Evolutionary conservation across 2,888 invertebrate species (phyloP), one percentile per base, ranked within the genome.

Genomic region (Venusia cambrica): DNA sequence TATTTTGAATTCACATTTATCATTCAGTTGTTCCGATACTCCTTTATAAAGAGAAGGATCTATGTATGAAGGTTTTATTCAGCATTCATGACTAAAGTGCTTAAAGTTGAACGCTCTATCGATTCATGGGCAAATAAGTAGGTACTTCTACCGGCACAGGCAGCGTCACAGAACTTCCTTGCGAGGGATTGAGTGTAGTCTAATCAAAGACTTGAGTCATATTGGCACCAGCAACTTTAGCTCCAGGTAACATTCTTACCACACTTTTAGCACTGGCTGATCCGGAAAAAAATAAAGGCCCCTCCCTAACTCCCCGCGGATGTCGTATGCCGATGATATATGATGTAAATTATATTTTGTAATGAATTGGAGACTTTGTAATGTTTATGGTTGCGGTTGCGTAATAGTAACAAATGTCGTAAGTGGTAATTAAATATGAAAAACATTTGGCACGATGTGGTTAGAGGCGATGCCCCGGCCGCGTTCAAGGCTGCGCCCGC

Each of bases 401-500:
- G 27, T 36, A 40, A 22, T 31, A 35, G 31, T 40, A 31, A 35
- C 7, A n/a, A 8, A 19, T 12, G 2, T 8, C 4, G 32, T 39
- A 37, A 38, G 36, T 45, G 41, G 13, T 29, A 37, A 28, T 39
- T 50, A 49, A 39, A 55, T 53, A 61, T 57, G 48, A 32, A 56
- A 57, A 57, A 59, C 57, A 57, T 71, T 68, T 72, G 67, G 71
- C 72, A 69, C 59, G 54, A 53, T 48, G 41, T 38, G 32, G 34
- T 52, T 50, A 30, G 58, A 55, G 68, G 56, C 69, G 62, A 53
- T 54, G 69, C 26, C 60, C 51, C 50, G 57, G 50, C 31, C 54
- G 55, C 58, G 73, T 71, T 73, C 73, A 73, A 73, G 73, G 73
- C 51, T 62, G 57, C 45, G 54, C 17, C 21, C 35, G 53, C 59